phyloP scores from a whole-genome alignment of 2,888 invertebrate genomes.

The Chesias legatella region DNA sequence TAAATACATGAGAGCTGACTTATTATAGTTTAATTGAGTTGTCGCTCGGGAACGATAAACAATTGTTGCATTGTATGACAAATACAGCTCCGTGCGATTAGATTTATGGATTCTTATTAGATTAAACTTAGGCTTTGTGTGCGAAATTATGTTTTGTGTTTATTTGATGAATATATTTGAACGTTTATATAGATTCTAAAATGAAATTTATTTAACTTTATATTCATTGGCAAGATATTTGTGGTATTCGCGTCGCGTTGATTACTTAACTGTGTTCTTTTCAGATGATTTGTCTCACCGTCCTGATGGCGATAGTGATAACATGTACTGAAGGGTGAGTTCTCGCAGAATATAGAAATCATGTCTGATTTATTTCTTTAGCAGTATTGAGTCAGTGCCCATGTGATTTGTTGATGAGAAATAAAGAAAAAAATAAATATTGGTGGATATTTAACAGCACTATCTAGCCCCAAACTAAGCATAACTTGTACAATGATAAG shows the following conservation, averaged over 20 bases:
- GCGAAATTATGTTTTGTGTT: slow-evolving; percentile 1
- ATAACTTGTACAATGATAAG: no score
- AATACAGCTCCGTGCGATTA: slow-evolving; percentile 6
- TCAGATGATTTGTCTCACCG: slow-evolving; percentile 23
- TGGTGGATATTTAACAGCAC: no score
- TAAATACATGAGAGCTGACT: slow-evolving; percentile 30
- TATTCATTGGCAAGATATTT: no score
- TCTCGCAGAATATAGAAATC: no score
- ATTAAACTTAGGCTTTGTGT: neutral
- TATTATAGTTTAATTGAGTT: slow-evolving; percentile 32
- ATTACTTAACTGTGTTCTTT: slow-evolving; percentile 3
- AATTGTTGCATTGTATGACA: slow-evolving; percentile 19
- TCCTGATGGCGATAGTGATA: slow-evolving; percentile 23
- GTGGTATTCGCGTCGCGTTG: no score
- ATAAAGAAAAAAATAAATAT: no score
- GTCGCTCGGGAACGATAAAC: slow-evolving; percentile 15
- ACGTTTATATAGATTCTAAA: no score
- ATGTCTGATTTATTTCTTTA: no score
- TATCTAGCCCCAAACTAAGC: no score
- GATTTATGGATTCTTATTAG: slow-evolving; percentile 5
- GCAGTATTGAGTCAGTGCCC: no score
- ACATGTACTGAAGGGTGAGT: slow-evolving; percentile 21
- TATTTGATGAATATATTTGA: neutral
- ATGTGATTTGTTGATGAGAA: no score
- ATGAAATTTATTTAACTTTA: no score